Evolutionary conservation across 2,797 vertebrate species (phyloP).

Genomic region (Epinephelus coioides): DNA sequence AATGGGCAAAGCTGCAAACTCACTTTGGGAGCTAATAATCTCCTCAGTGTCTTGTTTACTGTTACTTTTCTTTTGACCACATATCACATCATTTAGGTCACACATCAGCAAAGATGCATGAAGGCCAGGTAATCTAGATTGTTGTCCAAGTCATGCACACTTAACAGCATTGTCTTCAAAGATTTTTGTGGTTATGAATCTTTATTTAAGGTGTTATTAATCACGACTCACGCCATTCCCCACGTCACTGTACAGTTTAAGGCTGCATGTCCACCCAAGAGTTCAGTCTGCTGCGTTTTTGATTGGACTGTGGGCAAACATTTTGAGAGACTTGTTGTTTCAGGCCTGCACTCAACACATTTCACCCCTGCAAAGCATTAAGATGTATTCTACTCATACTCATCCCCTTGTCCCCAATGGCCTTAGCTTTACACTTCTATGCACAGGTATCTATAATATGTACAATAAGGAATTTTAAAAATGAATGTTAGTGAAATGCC

Average conservation of each 20-base stretch:
- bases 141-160: slow-evolving; percentile 42
- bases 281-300: slow-evolving; percentile 25
- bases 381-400: slow-evolving; percentile 39
- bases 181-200: slow-evolving; percentile 34
- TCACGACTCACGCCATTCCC: slow-evolving; percentile 21
- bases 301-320: slow-evolving; percentile 14
- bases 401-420: slow-evolving; percentile 61
- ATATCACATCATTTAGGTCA: slow-evolving; percentile 32
- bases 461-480: slow-evolving; percentile 69
- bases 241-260: slow-evolving; percentile 45
- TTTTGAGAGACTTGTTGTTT: slow-evolving; percentile 17
- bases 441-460: slow-evolving; percentile 76
- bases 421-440: slow-evolving; percentile 87
- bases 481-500: slow-evolving; percentile 76
- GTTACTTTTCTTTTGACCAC: slow-evolving; percentile 42
- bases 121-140: slow-evolving; percentile 44
- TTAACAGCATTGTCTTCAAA: slow-evolving; percentile 32
- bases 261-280: slow-evolving; percentile 36
- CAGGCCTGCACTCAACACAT: slow-evolving; percentile 30
- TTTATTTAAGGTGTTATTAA: slow-evolving; percentile 36
- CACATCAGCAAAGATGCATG: slow-evolving; percentile 68
- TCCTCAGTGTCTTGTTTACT: slow-evolving; percentile 44
- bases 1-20: slow-evolving; percentile 43
- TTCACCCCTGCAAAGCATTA: slow-evolving; percentile 22
- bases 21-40: slow-evolving; percentile 50